phyloP scores from a whole-genome alignment of 2,888 invertebrate genomes.

The Pterostichus niger region DNA sequence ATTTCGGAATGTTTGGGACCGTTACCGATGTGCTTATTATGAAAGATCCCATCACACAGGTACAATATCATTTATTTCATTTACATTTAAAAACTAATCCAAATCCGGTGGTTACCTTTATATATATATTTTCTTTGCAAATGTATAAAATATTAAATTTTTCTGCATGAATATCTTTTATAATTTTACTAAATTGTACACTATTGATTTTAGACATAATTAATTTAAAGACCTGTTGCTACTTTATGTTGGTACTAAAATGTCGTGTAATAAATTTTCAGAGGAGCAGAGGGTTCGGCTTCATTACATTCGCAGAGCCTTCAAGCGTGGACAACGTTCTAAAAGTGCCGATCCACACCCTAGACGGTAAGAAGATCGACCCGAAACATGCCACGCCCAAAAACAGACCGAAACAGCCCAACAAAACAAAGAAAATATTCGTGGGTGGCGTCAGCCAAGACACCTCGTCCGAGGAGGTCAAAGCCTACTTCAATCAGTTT shows the following conservation, averaged over 20 bases:
- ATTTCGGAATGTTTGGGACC: constrained; percentile 94
- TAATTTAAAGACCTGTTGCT: constrained; percentile 53
- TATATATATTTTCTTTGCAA: too few relatives aligned
- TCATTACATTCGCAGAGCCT: constrained; percentile 95
- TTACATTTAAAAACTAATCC: too few relatives aligned
- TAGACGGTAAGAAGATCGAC: constrained; percentile 96
- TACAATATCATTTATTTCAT: constrained; percentile 73
- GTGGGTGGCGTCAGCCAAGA: constrained; percentile 96
- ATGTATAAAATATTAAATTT: not conserved
- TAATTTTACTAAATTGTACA: not conserved
- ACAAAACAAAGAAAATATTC: constrained; percentile 95
- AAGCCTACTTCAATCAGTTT: constrained; percentile 93
- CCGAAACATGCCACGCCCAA: constrained; percentile 96
- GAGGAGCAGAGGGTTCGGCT: constrained; percentile 96
- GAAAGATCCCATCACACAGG: constrained; percentile 97
- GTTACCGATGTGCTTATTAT: constrained; percentile 95
- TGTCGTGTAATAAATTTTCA: constrained; percentile 77
- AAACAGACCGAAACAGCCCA: constrained; percentile 90
- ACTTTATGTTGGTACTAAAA: constrained; percentile 68
- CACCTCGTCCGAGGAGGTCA: constrained; percentile 94
- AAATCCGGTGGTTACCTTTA: too few relatives aligned
- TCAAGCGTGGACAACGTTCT: constrained; percentile 94
- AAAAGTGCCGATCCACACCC: constrained; percentile 92
- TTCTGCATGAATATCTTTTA: not conserved
- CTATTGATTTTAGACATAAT: constrained; percentile 38